phyloP scores from a whole-genome alignment of 2,113 vertebrate genomes.

The Ploceus nigricollis region DNA sequence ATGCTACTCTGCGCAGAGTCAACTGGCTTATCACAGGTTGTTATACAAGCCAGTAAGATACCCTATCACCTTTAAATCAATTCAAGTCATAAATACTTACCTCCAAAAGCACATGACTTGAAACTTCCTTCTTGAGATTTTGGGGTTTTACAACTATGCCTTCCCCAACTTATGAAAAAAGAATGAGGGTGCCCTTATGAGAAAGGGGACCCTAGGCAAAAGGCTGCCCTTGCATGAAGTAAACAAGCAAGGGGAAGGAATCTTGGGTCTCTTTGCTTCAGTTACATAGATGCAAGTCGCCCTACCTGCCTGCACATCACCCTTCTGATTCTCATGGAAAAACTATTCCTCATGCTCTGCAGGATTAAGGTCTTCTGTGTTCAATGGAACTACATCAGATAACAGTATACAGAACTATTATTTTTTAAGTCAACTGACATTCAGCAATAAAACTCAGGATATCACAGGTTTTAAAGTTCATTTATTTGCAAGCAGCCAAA shows the following conservation, averaged over 20 bases:
- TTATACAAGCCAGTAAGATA: background rate
- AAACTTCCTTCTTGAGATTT: background rate
- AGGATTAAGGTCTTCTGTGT: background rate
- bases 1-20: background rate
- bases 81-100: background rate
- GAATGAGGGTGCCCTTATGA: background rate
- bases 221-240: background rate
- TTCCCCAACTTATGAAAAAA: background rate
- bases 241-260: background rate
- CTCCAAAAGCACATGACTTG: background rate
- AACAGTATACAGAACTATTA: background rate
- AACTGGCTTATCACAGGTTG: background rate
- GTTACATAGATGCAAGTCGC: background rate
- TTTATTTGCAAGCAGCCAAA: slow-evolving; percentile 18
- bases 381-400: background rate
- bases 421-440: background rate
- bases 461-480: background rate
- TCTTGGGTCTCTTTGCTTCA: background rate
- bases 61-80: background rate
- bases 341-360: background rate
- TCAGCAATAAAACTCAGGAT: slow-evolving; percentile 16
- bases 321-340: background rate
- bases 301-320: background rate
- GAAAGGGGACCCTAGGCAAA: background rate
- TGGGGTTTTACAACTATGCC: background rate